A percentile compares a stretch with the other conserved stretches of the same genome.
These are phyloP conservation scores for Cancer borealis DNA, from an alignment of 2,888 invertebrate genomes.

Conservation along the genomic window DNA sequence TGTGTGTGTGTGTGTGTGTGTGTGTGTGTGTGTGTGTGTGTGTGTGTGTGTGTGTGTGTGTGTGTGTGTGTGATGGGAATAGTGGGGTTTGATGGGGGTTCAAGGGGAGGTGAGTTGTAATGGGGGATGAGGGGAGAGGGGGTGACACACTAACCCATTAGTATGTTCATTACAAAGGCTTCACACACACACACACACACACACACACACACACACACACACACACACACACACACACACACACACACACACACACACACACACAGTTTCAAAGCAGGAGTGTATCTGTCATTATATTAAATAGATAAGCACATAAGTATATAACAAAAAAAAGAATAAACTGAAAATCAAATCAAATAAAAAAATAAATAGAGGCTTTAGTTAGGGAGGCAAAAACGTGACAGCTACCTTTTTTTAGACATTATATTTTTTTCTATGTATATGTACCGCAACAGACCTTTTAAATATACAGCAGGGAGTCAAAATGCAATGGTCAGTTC, in stretches of 20 bases:
- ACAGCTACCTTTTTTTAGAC: too few relatives aligned
- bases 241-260: conserved; percentile 20
- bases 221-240: conserved; percentile 20
- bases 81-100: neutral
- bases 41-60: too few relatives aligned
- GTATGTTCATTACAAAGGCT: neutral
- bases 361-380: too few relatives aligned
- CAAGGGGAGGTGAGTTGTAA: neutral
- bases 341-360: too few relatives aligned
- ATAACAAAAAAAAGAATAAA: too few relatives aligned
- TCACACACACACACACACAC: conserved; percentile 28
- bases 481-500: too few relatives aligned
- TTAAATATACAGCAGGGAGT: too few relatives aligned
- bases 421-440: too few relatives aligned
- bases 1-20: neutral
- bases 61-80: neutral
- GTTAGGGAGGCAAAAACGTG: too few relatives aligned
- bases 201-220: conserved; percentile 32
- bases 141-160: neutral
- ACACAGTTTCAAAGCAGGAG: neutral
- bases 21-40: neutral
- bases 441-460: too few relatives aligned
- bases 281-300: too few relatives aligned
- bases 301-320: too few relatives aligned
- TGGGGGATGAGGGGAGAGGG: neutral